A percentile compares a stretch with the other conserved stretches of the same genome.
These are phyloP conservation scores for Epistrophella euchroma DNA, from an alignment of 2,888 invertebrate genomes.

Conservation along the genomic window DNA sequence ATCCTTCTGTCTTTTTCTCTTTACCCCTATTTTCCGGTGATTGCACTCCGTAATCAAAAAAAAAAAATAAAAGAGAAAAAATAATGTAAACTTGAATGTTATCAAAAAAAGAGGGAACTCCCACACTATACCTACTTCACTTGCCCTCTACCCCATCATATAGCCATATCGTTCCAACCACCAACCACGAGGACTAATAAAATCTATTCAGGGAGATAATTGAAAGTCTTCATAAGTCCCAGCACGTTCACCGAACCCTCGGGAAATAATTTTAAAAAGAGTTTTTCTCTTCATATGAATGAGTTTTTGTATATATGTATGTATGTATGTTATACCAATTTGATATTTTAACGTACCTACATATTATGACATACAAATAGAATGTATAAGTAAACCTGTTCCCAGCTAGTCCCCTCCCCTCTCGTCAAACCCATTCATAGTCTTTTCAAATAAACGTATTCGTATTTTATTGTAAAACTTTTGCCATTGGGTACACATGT, in stretches of 20 bases:
- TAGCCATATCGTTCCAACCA: too few relatives aligned
- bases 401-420: not conserved
- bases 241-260: conserved; percentile 58
- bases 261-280: conserved; percentile 61
- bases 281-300: conserved; percentile 20
- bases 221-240: conserved; percentile 72
- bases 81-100: conserved; percentile 25
- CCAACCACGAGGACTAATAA: conserved; percentile 50
- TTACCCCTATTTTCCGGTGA: conserved; percentile 44
- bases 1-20: conserved; percentile 19
- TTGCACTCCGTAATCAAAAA: conserved; percentile 38
- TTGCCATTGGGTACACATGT: not conserved
- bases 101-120: conserved; percentile 32
- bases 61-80: not conserved
- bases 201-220: conserved; percentile 65
- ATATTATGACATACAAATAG: conserved; percentile 11
- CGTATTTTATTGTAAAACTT: conserved; percentile 57
- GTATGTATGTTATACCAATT: conserved; percentile 11
- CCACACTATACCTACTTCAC: not conserved
- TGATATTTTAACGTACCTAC: conserved; percentile 46
- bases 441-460: conserved; percentile 42
- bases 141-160: too few relatives aligned
- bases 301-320: not conserved
- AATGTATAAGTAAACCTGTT: conserved; percentile 14
- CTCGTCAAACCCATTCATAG: not conserved